Evolutionary conservation across 2,797 vertebrate genomes (phyloP).

Genomic region (Cirrhinus mrigala): DNA sequence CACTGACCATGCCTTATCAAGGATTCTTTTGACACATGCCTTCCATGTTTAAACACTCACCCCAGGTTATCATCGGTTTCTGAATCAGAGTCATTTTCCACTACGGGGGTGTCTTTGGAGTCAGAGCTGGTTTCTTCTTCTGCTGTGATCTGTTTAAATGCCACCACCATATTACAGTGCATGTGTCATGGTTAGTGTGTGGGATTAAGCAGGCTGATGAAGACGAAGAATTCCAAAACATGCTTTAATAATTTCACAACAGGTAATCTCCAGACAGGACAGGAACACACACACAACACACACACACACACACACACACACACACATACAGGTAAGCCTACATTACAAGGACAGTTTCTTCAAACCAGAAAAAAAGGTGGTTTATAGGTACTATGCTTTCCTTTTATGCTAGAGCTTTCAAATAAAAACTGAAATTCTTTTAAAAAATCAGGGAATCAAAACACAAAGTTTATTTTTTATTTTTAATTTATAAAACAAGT

Average conservation of each 20-base stretch:
- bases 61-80: neutral
- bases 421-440: neutral
- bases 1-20: constrained; percentile 41
- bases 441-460: neutral
- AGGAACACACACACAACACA: too few relatives aligned
- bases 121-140: constrained; percentile 25
- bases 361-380: neutral
- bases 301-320: too few relatives aligned
- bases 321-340: neutral
- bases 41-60: constrained; percentile 39
- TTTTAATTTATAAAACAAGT: neutral
- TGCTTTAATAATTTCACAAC: too few relatives aligned
- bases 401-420: neutral
- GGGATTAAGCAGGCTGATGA: too few relatives aligned
- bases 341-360: neutral
- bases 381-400: constrained; percentile 1
- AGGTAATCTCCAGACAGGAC: too few relatives aligned
- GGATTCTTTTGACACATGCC: constrained; percentile 26
- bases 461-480: neutral
- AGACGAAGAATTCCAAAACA: too few relatives aligned
- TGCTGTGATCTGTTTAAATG: constrained; percentile 41
- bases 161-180: constrained; percentile 45
- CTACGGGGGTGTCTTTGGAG: constrained; percentile 1
- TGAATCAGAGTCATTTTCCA: constrained; percentile 8
- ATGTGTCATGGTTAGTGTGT: too few relatives aligned